Conservation (phyloP, 2,113 vertebrate species). For the Psettodes erumei region DNA sequence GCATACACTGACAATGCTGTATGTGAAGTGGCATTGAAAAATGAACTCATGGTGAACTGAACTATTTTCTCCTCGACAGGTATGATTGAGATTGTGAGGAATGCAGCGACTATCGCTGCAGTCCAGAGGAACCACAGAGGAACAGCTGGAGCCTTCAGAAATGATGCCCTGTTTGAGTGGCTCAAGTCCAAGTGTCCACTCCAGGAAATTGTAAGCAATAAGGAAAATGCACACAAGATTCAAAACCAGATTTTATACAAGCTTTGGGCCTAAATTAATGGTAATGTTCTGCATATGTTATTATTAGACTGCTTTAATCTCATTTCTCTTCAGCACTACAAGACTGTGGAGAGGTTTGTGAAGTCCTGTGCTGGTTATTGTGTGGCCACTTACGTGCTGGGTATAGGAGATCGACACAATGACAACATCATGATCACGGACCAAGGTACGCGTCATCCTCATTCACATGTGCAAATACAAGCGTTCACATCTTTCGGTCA, state of each 20-base stretch:
- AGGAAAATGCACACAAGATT: not conserved
- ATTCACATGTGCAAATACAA: not conserved
- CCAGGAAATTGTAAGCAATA: slow-evolving; percentile 80
- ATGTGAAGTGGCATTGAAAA: not conserved
- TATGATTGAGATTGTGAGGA: slow-evolving; percentile 85
- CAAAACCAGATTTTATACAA: not conserved
- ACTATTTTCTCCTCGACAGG: slow-evolving; percentile 62
- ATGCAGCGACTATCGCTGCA: slow-evolving; percentile 81
- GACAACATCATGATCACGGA: slow-evolving; percentile 88
- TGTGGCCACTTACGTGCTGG: slow-evolving; percentile 84
- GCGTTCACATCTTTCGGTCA: not conserved
- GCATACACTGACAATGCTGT: not conserved
- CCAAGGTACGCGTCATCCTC: slow-evolving; percentile 69
- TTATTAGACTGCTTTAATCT: not conserved
- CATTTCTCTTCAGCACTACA: slow-evolving; percentile 72
- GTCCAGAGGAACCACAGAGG: slow-evolving; percentile 81
- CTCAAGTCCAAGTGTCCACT: slow-evolving; percentile 78
- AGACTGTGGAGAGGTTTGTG: slow-evolving; percentile 82
- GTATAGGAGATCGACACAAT: slow-evolving; percentile 86
- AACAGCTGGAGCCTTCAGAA: slow-evolving; percentile 77
- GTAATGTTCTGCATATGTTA: not conserved
- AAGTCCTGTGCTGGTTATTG: slow-evolving; percentile 86
- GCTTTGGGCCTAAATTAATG: not conserved
- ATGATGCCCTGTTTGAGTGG: slow-evolving; percentile 84
- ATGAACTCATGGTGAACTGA: not conserved